Conservation (phyloP, 2,797 vertebrate species). For the Bradypus variegatus region DNA sequence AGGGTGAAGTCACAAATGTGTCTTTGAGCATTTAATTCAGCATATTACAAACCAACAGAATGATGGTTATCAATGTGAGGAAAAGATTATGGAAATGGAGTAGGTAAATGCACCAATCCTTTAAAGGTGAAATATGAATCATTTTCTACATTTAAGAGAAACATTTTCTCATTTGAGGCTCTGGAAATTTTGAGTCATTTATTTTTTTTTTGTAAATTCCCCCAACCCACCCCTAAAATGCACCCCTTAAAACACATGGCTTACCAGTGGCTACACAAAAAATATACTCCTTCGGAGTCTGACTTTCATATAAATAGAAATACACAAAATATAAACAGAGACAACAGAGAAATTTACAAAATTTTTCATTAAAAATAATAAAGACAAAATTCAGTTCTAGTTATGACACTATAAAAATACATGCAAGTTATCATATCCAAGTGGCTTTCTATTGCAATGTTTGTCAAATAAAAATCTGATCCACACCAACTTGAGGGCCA, state of each 20-base stretch:
- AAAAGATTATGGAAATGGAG: constrained; percentile 60
- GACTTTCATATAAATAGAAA: constrained; percentile 85
- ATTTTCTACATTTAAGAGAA: constrained; percentile 74
- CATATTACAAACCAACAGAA: constrained; percentile 56
- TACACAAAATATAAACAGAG: constrained; percentile 86
- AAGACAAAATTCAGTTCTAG: constrained; percentile 82
- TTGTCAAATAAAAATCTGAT: constrained; percentile 68
- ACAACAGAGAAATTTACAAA: constrained; percentile 86
- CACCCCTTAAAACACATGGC: constrained; percentile 80
- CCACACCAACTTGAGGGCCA: constrained; percentile 68
- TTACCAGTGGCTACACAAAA: constrained; percentile 80
- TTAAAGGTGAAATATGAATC: constrained; percentile 67
- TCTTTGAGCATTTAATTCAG: constrained; percentile 58
- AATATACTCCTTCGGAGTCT: constrained; percentile 80
- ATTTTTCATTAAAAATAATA: constrained; percentile 83
- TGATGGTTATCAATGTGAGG: constrained; percentile 50
- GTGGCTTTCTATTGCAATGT: constrained; percentile 77
- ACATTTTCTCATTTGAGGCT: constrained; percentile 72
- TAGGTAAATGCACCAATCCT: constrained; percentile 58
- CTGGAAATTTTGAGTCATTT: constrained; percentile 75
- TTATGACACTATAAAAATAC: constrained; percentile 77
- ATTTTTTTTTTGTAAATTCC: not conserved
- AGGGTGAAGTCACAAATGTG: constrained; percentile 32
- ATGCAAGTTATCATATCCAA: constrained; percentile 75
- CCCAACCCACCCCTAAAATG: constrained; percentile 66